Conservation (phyloP, 2,888 invertebrate species). For the Aporophyla lueneburgensis region DNA sequence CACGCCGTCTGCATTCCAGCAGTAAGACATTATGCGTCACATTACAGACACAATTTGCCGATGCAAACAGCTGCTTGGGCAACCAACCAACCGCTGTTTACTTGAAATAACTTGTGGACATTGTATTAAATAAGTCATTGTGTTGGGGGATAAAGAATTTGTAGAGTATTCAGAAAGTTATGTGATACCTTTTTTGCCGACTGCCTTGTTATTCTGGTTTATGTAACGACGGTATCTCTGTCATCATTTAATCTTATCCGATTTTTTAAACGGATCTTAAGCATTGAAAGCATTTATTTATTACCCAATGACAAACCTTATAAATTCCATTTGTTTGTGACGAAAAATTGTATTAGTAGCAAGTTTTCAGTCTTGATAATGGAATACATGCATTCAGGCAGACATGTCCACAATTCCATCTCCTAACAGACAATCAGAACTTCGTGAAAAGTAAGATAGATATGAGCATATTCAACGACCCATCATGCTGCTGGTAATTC, state of each 20-base stretch:
- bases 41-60: constrained; percentile 60
- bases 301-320: neutral
- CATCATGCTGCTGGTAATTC: neutral
- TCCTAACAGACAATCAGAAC: too few species aligned
- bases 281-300: neutral
- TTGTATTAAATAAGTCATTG: constrained; percentile 15
- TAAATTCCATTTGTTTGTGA: neutral
- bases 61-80: constrained; percentile 45
- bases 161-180: neutral
- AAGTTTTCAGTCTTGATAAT: neutral
- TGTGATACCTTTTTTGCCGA: neutral
- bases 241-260: neutral
- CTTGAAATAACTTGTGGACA: constrained; percentile 23
- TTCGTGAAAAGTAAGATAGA: too few species aligned
- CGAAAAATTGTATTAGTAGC: neutral
- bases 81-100: constrained; percentile 25
- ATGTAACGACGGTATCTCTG: neutral
- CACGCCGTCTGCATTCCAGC: constrained; percentile 59
- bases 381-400: neutral
- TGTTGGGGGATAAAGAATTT: neutral
- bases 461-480: too few species aligned
- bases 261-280: neutral
- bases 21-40: constrained; percentile 54
- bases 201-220: neutral
- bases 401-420: neutral